Evolutionary conservation across 2,888 invertebrate species (phyloP).

Genomic region (Caenorhabditis becei): DNA sequence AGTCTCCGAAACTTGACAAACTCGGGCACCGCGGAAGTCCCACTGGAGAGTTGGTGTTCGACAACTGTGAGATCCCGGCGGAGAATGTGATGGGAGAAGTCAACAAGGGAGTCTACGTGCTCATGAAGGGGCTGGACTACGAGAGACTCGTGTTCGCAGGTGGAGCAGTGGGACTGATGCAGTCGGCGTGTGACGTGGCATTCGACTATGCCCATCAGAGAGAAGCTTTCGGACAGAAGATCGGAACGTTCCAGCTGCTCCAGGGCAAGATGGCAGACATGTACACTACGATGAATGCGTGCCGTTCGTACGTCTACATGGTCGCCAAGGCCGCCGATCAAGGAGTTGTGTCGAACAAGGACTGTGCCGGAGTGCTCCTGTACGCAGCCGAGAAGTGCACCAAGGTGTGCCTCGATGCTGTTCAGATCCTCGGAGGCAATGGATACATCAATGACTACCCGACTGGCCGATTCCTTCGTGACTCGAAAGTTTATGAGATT

Average conservation of each 20-base stretch:
- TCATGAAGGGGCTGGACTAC: constrained; percentile 96
- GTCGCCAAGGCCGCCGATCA: constrained; percentile 75
- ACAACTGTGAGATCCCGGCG: too few relatives aligned
- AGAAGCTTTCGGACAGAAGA: constrained; percentile 91
- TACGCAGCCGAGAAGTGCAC: constrained; percentile 93
- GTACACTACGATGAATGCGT: constrained; percentile 91
- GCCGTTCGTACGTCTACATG: constrained; percentile 91
- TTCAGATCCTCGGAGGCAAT: constrained; percentile 98
- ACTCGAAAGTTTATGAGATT: too few relatives aligned
- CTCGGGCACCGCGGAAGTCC: too few relatives aligned
- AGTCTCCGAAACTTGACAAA: too few relatives aligned
- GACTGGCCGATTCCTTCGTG: too few relatives aligned
- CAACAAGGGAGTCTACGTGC: constrained; percentile 94
- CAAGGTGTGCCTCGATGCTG: constrained; percentile 91
- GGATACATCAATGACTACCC: too few relatives aligned
- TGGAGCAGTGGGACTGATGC: constrained; percentile 95
- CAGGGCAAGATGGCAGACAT: constrained; percentile 87
- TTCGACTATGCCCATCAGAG: constrained; percentile 96
- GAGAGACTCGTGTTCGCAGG: constrained; percentile 92
- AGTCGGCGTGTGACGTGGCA: constrained; percentile 93
- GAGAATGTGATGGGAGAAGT: constrained; percentile 86
- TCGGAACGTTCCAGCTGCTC: constrained; percentile 84
- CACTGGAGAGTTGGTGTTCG: too few relatives aligned
- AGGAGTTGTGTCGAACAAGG: constrained; percentile 83
- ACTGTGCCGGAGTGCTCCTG: constrained; percentile 95